phyloP scores from a whole-genome alignment of 2,888 invertebrate genomes.

The Acanthosoma haemorrhoidale region DNA sequence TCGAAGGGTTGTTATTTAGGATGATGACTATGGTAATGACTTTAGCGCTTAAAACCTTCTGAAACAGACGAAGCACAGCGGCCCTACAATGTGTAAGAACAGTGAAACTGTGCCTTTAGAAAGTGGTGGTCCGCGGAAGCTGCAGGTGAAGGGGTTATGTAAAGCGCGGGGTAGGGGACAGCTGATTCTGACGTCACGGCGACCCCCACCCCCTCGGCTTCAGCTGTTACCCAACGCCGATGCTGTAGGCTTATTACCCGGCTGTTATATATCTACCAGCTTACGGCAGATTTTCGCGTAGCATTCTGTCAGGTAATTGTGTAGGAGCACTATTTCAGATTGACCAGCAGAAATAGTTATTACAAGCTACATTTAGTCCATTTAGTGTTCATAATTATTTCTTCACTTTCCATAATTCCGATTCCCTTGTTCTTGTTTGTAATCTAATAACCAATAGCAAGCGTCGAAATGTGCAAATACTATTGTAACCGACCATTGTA shows the following conservation, averaged over 20 bases:
- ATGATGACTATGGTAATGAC: neutral
- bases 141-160: constrained; percentile 24
- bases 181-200: constrained; percentile 6
- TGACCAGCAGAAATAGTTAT: too few species aligned
- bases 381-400: too few species aligned
- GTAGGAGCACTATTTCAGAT: too few species aligned
- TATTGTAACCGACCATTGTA: too few species aligned
- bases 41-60: too few species aligned
- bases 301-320: too few species aligned
- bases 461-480: too few species aligned
- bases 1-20: neutral
- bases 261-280: neutral
- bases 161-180: constrained; percentile 26
- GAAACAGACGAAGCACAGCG: neutral
- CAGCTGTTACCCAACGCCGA: constrained; percentile 15
- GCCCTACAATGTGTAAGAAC: neutral
- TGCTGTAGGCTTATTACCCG: constrained; percentile 1
- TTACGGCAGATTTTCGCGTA: neutral
- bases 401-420: too few species aligned
- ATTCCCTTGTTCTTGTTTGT: too few species aligned
- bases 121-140: constrained; percentile 17
- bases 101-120: too few species aligned
- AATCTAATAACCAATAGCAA: too few species aligned
- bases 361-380: too few species aligned
- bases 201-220: neutral